Evolutionary conservation across 2,888 invertebrate species (phyloP), one percentile per base, ranked within the genome.

Genomic region (Kuschelorhynchus macadamiae): DNA sequence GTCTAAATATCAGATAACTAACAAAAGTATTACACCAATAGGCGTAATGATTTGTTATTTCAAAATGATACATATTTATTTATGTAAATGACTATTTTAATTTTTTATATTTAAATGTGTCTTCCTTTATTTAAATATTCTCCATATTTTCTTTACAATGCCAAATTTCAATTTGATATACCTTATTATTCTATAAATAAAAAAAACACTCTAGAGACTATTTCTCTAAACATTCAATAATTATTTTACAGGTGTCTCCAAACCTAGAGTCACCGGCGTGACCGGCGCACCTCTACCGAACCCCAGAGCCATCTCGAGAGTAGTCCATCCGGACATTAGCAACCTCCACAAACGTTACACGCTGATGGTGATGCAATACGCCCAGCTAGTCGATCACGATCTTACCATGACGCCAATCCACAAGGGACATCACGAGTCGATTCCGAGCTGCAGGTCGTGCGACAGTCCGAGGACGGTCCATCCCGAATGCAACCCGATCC

Each of bases 371-470:
- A 97, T 97, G 97, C 97, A 97, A 85, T 97, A 91, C 78, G 97
- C 96, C 0, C 97, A 97, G 82, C 92, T 98, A 78, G 82, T 97
- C 16, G 97, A 97, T 82, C 97, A 97, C 84, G 97, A 97, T 81
- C 86, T 98, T 53, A 97, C 97, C 0, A 91, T 96, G 88, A 96
- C 97, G 0, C 97, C 96, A 0, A 94, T 95, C 60, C 94, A 93
- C 78, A 94, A 94, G 86, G 94, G 90, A 77, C 94, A 94, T 86
- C 92, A 92, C 80, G 94, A 95, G 77, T 94, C 95, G 0, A 95
- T 96, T 72, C 93, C 96, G 0, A 92, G 94, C 79, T 96, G 96
- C 77, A 88, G 95, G 42, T 88, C 93, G 0, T 97, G 97, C 80
- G 94, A 97, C 79, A 94, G 96, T 0, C 87, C 91, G 0, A 86